A percentile compares a stretch with the other conserved stretches of the same genome.
phyloP scores from a whole-genome alignment of 2,113 vertebrate genomes.

The Rhinopomastus cyanomelas region DNA sequence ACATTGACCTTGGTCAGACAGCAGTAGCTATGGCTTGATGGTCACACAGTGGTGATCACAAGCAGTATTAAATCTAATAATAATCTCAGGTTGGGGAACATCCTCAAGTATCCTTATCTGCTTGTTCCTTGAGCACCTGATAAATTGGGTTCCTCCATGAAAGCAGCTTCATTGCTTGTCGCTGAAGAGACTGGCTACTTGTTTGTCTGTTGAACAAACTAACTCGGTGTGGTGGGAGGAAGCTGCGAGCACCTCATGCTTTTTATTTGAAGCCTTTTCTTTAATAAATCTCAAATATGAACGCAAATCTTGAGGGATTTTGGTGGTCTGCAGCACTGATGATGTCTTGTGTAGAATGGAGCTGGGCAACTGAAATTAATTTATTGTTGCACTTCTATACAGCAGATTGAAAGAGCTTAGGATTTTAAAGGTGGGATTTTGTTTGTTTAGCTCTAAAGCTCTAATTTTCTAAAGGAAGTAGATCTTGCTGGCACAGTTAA shows the following conservation, averaged over 20 bases:
- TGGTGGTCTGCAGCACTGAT: not conserved
- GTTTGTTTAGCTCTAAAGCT: not conserved
- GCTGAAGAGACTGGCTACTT: conserved; percentile 63
- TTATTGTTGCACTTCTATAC: not conserved
- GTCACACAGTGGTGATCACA: not conserved
- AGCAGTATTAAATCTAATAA: not conserved
- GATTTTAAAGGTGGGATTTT: not conserved
- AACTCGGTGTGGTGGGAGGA: not conserved
- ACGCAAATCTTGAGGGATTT: conserved; percentile 15
- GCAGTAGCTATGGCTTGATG: not conserved
- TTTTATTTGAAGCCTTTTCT: not conserved
- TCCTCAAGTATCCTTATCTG: not conserved
- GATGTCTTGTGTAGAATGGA: not conserved
- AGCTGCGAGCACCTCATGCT: not conserved
- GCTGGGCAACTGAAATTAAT: not conserved
- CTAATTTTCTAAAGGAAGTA: not conserved
- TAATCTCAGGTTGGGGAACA: not conserved
- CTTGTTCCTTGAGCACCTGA: not conserved
- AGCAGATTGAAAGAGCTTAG: not conserved
- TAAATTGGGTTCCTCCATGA: not conserved
- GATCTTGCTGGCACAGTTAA: not conserved
- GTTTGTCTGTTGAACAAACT: conserved; percentile 62
- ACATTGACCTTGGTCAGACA: not conserved
- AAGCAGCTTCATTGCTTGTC: not conserved
- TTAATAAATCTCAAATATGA: not conserved